These are phyloP conservation scores for Otolemur garnettii DNA, from an alignment of 2,113 vertebrate genomes.

Conservation along the genomic window DNA sequence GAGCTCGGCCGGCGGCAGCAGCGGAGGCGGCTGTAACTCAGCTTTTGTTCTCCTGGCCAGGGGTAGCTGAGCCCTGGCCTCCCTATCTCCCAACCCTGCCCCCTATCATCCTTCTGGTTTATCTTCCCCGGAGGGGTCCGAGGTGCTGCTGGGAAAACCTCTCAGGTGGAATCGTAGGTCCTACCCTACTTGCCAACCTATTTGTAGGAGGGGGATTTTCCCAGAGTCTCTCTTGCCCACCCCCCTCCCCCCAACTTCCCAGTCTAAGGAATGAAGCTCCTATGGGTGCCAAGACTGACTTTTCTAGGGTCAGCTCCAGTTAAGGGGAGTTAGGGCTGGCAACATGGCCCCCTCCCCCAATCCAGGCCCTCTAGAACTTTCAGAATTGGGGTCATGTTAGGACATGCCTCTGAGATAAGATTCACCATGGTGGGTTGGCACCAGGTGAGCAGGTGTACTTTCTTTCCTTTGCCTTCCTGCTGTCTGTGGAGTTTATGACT, in stretches of 20 bases:
- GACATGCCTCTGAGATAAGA: slow-evolving; percentile 74
- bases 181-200: slow-evolving; percentile 57
- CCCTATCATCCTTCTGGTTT: slow-evolving; percentile 65
- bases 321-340: slow-evolving; percentile 50
- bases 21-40: slow-evolving; percentile 81
- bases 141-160: slow-evolving; percentile 63
- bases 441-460: slow-evolving; percentile 42
- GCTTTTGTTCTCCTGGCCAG: slow-evolving; percentile 83
- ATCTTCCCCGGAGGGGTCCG: slow-evolving; percentile 52
- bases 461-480: slow-evolving; percentile 34
- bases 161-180: slow-evolving; percentile 54
- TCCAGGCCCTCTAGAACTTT: slow-evolving; percentile 71
- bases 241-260: neutral
- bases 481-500: slow-evolving; percentile 11
- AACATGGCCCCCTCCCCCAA: neutral
- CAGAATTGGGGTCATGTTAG: slow-evolving; percentile 78
- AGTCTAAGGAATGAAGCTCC: slow-evolving; percentile 85
- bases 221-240: slow-evolving; percentile 27
- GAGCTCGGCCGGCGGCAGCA: slow-evolving; percentile 82
- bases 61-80: slow-evolving; percentile 78
- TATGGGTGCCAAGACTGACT: slow-evolving; percentile 66
- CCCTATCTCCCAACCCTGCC: slow-evolving; percentile 58
- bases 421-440: slow-evolving; percentile 12
- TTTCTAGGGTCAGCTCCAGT: slow-evolving; percentile 58
- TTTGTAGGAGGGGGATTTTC: slow-evolving; percentile 68